A percentile compares a stretch with the other conserved stretches of the same genome.
These are phyloP conservation scores for Archips crataeganus DNA, from an alignment of 2,888 invertebrate species.

Conservation along the genomic window DNA sequence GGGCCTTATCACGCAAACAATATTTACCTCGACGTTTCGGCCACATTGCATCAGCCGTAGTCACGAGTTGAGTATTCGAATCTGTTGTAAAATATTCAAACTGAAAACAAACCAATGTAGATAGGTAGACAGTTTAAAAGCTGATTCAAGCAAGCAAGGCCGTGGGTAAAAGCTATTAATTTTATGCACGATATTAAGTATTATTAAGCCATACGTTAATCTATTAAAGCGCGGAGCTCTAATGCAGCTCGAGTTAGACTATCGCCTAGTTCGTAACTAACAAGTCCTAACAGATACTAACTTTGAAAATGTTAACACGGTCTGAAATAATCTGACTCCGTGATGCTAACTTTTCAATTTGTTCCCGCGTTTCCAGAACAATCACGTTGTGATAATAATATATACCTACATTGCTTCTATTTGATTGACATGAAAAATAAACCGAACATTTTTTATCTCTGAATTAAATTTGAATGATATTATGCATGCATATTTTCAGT, in stretches of 20 bases:
- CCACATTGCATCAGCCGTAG: too few species aligned
- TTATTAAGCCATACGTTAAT: slow-evolving; percentile 22
- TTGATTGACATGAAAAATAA: background rate
- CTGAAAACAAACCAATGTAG: too few species aligned
- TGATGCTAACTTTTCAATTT: slow-evolving; percentile 5
- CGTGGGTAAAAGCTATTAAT: too few species aligned
- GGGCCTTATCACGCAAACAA: too few species aligned
- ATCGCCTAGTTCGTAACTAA: slow-evolving; percentile 55
- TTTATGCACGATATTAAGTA: slow-evolving; percentile 19
- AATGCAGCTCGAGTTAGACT: slow-evolving; percentile 52
- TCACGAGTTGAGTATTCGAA: too few species aligned
- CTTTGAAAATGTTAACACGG: slow-evolving; percentile 20
- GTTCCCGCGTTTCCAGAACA: background rate
- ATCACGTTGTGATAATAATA: background rate
- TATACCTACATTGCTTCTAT: background rate
- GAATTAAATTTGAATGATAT: background rate
- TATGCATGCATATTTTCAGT: background rate
- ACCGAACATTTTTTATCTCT: background rate
- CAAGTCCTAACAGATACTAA: slow-evolving; percentile 44
- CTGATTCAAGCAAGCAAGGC: too few species aligned
- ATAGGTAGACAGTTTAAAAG: too few species aligned
- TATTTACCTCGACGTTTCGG: too few species aligned
- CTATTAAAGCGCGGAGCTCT: slow-evolving; percentile 46
- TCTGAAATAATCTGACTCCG: slow-evolving; percentile 21
- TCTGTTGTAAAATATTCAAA: too few species aligned